Evolutionary conservation across 2,113 vertebrate genomes (phyloP).

Genomic region (Podarcis muralis): DNA sequence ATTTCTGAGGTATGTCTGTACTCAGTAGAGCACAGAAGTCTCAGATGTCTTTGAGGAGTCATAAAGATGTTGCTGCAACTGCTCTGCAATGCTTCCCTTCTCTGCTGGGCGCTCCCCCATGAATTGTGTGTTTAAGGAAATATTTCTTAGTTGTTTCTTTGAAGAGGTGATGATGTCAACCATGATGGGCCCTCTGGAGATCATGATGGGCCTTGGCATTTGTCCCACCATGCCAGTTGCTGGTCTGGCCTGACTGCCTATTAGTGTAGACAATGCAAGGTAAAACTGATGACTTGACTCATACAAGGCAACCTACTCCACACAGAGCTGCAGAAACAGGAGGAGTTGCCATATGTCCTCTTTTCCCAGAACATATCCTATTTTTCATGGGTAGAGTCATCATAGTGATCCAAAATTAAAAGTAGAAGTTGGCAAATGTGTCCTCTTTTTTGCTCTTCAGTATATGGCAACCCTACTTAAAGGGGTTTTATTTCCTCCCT

Average conservation of each 20-base stretch:
- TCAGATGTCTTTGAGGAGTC: not conserved
- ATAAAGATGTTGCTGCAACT: not conserved
- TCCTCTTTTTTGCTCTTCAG: no score
- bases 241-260: not conserved
- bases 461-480: no score
- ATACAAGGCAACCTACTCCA: not conserved
- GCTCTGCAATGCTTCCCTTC: not conserved
- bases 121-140: not conserved
- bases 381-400: no score
- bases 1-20: not conserved
- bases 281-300: not conserved
- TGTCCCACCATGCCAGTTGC: not conserved
- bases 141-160: no score
- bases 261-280: not conserved
- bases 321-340: not conserved
- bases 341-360: not conserved
- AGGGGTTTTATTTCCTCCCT: not conserved
- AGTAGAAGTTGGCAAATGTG: no score
- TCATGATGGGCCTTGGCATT: not conserved
- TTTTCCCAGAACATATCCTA: no score
- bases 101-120: no score
- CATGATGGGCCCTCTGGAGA: not conserved
- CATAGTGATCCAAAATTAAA: no score
- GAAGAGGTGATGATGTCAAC: not conserved
- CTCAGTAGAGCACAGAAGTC: not conserved